Percentiles rank a stretch among this genome's conserved stretches.
Conservation (phyloP, 2,113 vertebrate genomes). For the Natator depressus region DNA sequence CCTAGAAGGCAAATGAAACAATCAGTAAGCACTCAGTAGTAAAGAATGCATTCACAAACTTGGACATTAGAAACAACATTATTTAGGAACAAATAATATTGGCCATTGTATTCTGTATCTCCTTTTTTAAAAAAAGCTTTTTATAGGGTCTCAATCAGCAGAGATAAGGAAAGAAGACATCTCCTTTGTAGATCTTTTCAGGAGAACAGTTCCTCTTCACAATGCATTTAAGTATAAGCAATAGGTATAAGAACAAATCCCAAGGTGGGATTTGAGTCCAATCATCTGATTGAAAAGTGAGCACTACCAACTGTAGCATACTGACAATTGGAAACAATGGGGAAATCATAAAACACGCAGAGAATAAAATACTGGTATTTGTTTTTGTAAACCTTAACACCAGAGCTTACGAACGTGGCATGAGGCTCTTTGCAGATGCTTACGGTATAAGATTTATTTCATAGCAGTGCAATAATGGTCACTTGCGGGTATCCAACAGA, state of each 20-base stretch:
- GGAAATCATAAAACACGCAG: too few relatives aligned
- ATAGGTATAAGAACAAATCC: neutral
- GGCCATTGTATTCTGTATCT: neutral
- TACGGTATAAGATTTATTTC: neutral
- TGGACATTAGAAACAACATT: neutral
- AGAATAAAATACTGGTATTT: neutral
- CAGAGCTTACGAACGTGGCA: neutral
- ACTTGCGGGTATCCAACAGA: neutral
- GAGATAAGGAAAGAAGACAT: neutral
- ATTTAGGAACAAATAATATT: neutral
- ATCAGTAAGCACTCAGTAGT: neutral
- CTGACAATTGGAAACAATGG: neutral
- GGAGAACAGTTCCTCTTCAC: neutral
- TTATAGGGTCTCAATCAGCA: neutral
- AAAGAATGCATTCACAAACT: neutral
- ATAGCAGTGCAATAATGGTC: neutral
- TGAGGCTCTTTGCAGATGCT: neutral
- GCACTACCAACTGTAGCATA: neutral
- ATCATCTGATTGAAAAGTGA: neutral
- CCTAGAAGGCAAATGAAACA: conserved; percentile 46
- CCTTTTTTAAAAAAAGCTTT: neutral
- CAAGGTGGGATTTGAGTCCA: neutral
- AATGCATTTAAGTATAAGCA: rapidly evolving
- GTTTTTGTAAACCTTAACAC: neutral
- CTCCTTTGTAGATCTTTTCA: too few relatives aligned